Evolutionary conservation across 1,140 invertebrate genomes (phyloP), one percentile per base, ranked within the genome.

Genomic region (Odontomachus brunneus): DNA sequence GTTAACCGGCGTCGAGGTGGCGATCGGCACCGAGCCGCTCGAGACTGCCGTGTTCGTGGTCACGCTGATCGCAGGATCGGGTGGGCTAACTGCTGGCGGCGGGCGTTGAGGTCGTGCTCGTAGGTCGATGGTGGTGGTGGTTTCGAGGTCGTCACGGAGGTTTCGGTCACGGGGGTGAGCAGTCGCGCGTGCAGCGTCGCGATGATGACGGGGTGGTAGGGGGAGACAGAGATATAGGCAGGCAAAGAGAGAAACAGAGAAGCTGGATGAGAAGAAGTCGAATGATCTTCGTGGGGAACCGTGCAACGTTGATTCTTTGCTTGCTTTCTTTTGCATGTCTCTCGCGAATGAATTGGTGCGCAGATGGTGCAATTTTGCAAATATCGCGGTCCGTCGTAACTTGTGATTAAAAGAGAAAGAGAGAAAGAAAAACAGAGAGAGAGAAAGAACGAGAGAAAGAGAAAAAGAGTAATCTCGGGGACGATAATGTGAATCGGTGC

Each of bases 1-100:
- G 82, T 88, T 84, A 80, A 92, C 86, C 15, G 92, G 91, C 24
- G 92, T 92, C 26, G 91, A 93, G 24, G 91, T 93, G 72, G 92
- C 89, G 49, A 92, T 90, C 26, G 93, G 91, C 17, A 85, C 69
- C 29, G 88, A 88, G 44, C 84, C 74, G 33, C 53, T 69, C 26
- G 86, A 75, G 49, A 88, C 83, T 51, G 48, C 57, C 22, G 72
- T 84, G 84, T 85, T 88, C 59, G 69, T 76, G 51, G 81, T 76
- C 29, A 22, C 49, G 84, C 81, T 84, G 67, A 72, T 86, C 38
- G 82, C 76, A 49, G 62, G 38, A 24, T 89, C 88, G 67, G 73
- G 60, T 75, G 82, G 57, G 62, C 71, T 88, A 62, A 76, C 87
- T 85, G 84, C 66, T 86, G 24, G 22, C 53, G 24, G 22, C 53